Evolutionary conservation across 2,797 vertebrate genomes (phyloP), one percentile per base, ranked within the genome.

Genomic region (Yasuhikotakia modesta): DNA sequence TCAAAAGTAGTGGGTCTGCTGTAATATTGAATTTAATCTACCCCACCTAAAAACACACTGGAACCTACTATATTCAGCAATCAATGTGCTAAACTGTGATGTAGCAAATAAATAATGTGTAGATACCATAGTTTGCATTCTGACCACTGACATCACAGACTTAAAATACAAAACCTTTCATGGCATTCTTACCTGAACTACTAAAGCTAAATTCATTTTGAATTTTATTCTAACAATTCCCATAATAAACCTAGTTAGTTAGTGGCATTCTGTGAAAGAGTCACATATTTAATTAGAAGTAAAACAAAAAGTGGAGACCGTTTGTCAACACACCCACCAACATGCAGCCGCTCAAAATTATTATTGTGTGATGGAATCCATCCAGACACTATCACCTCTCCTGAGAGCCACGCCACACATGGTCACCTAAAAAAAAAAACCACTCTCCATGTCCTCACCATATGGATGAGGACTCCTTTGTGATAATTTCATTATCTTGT

Each of bases 401-500:
- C 19, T 55, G 70, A 82, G 69, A 84, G 82, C 78, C 76, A 76
- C 73, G 71, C 83, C 79, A 85, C 81, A 79, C 66, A 84, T 45
- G 82, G 78, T 89, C 87, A 92, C 83, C 90, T 84, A 69, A 70
- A 80, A 27, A 65, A 79, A 61, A 83, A 76, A 61, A 48, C 53
- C 86, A 85, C 77, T 76, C 79, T n/a, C 84, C 73, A 73, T 73
- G 81, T 61, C 68, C 77, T 83, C 83, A 67, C 75, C 85, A 82
- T 83, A 85, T 82, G 81, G 86, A 79, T 69, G 85, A 43, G 72
- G 79, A 83, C 76, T 83, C 75, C 88, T 88, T 89, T 89, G 87
- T 82, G 84, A 80, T 77, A 96, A 97, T 96, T 98, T 98, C 97
- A 98, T 99, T 98, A 98, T 96, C 96, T 96, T 92, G 95, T 96